These are phyloP conservation scores for Thera britannica DNA, from an alignment of 2,888 invertebrate genomes.

Conservation along the genomic window DNA sequence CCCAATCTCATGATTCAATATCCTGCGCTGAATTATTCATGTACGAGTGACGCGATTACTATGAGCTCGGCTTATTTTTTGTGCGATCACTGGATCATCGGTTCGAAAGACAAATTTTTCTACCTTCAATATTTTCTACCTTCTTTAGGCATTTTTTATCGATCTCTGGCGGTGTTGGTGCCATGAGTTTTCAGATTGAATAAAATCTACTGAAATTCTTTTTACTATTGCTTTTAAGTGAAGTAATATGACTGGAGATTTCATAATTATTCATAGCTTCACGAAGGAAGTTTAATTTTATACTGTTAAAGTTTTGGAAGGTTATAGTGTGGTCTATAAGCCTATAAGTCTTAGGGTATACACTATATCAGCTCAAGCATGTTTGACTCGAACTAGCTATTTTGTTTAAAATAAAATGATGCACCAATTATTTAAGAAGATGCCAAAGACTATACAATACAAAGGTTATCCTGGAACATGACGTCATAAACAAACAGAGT, in stretches of 20 bases:
- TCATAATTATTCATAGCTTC: too few species aligned
- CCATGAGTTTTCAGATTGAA: too few species aligned
- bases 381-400: too few species aligned
- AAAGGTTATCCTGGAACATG: neutral
- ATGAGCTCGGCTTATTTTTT: slow-evolving; percentile 54
- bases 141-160: slow-evolving; percentile 1
- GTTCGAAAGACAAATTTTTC: slow-evolving; percentile 12
- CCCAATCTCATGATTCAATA: slow-evolving; percentile 57
- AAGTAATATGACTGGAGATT: too few species aligned
- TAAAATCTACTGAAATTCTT: too few species aligned
- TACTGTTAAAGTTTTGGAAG: too few species aligned
- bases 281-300: too few species aligned
- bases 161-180: neutral
- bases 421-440: slow-evolving; percentile 1
- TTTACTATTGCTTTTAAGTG: too few species aligned
- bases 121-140: neutral
- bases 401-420: too few species aligned
- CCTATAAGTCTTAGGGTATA: too few species aligned
- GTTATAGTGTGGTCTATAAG: too few species aligned
- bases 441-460: slow-evolving; percentile 3
- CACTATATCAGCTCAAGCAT: too few species aligned
- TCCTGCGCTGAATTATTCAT: slow-evolving; percentile 62
- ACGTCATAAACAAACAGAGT: slow-evolving; percentile 10
- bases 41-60: slow-evolving; percentile 53
- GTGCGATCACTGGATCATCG: slow-evolving; percentile 30